Conservation (phyloP, 2,888 invertebrate genomes). For the Mechanitis messenoides region DNA sequence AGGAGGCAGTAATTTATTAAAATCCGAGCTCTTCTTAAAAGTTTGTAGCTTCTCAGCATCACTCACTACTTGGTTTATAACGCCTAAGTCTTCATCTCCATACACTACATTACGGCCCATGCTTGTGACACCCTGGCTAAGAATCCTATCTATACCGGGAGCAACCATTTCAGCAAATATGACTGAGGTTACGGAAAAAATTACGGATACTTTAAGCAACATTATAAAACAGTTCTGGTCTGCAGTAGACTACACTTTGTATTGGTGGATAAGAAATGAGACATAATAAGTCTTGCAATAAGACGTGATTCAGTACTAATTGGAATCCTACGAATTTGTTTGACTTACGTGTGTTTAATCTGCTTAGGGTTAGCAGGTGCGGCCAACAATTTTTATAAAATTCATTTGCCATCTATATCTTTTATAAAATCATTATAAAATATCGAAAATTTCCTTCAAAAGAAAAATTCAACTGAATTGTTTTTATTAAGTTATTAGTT, state of each 20-base stretch:
- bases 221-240: conserved; percentile 33
- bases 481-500: no score
- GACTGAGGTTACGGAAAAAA: conserved; percentile 11
- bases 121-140: conserved; percentile 49
- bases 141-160: conserved; percentile 43
- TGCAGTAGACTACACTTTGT: conserved; percentile 15
- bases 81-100: conserved; percentile 54
- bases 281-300: conserved; percentile 45
- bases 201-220: conserved; percentile 34
- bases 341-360: conserved; percentile 24
- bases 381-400: conserved; percentile 28
- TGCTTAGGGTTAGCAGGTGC: conserved; percentile 32
- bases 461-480: no score
- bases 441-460: no score
- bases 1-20: conserved; percentile 45
- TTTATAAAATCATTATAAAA: no score
- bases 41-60: conserved; percentile 45
- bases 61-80: conserved; percentile 53
- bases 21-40: conserved; percentile 40
- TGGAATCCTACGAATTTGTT: conserved; percentile 41
- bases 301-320: conserved; percentile 46
- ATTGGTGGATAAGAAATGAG: conserved; percentile 28
- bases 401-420: not conserved
- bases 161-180: conserved; percentile 36
- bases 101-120: conserved; percentile 51